phyloP scores from a whole-genome alignment of 1,140 invertebrate species.

The Calycopis cecrops region DNA sequence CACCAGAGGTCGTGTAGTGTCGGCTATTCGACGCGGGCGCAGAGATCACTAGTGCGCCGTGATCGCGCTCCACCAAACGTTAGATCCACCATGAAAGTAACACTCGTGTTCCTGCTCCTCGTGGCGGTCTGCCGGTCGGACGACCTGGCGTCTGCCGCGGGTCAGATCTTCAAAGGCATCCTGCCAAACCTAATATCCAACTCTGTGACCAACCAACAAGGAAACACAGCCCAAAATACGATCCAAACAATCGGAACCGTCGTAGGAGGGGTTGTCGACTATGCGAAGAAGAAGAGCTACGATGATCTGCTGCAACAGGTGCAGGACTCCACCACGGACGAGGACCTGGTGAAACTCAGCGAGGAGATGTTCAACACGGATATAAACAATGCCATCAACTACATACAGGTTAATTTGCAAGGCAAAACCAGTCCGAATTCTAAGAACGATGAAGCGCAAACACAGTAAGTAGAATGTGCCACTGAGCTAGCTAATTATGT shows the following conservation, averaged over 20 bases:
- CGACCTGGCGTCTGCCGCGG: conserved; percentile 56
- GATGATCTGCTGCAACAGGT: conserved; percentile 58
- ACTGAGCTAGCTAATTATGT: neutral
- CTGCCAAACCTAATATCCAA: conserved; percentile 59
- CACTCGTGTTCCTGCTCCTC: conserved; percentile 39
- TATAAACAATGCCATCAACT: conserved; percentile 64
- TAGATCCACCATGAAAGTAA: conserved; percentile 46
- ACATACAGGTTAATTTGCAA: conserved; percentile 66
- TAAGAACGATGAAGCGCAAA: conserved; percentile 56
- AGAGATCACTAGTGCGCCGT: conserved; percentile 62
- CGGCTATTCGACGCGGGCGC: conserved; percentile 37
- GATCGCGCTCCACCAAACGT: conserved; percentile 49
- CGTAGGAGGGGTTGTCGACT: conserved; percentile 63
- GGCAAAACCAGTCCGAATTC: conserved; percentile 65
- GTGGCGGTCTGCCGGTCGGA: conserved; percentile 42
- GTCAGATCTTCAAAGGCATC: conserved; percentile 64
- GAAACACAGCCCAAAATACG: conserved; percentile 54
- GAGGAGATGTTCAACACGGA: conserved; percentile 70
- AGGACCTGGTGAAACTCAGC: conserved; percentile 56
- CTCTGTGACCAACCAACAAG: conserved; percentile 47
- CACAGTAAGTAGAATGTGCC: conserved; percentile 42
- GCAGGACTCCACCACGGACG: conserved; percentile 58
- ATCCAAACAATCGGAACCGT: conserved; percentile 60
- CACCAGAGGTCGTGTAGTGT: conserved; percentile 59
- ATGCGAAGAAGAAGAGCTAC: conserved; percentile 67